Percentiles rank a stretch among this genome's conserved stretches.
These are phyloP conservation scores for Cacoxenus indagator DNA, from an alignment of 2,888 invertebrate genomes.

Conservation along the genomic window DNA sequence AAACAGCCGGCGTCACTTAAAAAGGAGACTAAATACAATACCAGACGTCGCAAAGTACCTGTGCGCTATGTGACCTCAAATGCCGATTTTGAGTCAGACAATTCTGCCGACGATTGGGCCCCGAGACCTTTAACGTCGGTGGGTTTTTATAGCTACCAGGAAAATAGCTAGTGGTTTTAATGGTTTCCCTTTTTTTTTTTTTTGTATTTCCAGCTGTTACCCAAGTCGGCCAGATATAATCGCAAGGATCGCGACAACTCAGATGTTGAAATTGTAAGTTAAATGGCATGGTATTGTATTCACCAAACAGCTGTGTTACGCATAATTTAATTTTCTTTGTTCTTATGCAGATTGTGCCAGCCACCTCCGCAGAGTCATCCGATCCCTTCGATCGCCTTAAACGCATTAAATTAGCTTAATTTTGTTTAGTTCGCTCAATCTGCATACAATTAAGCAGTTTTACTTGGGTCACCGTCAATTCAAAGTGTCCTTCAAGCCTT, in stretches of 20 bases:
- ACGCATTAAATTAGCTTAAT: background rate
- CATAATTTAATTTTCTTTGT: background rate
- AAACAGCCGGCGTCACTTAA: background rate
- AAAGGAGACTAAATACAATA: background rate
- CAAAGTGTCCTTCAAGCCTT: too few relatives aligned
- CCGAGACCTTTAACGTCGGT: background rate
- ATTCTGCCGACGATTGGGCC: background rate
- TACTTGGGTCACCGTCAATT: too few relatives aligned
- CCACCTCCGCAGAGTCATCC: background rate
- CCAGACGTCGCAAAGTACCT: background rate
- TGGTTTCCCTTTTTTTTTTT: background rate
- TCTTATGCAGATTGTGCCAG: background rate
- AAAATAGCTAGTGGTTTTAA: background rate
- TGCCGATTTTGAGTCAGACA: background rate
- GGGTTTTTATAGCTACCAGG: background rate
- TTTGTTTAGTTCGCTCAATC: too few relatives aligned
- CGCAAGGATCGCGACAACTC: background rate
- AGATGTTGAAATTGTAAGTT: background rate
- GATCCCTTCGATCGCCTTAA: background rate
- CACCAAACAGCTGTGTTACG: too few relatives aligned
- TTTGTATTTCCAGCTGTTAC: background rate
- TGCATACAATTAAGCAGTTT: background rate
- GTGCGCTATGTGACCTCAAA: background rate
- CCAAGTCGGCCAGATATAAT: background rate
- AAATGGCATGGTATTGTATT: background rate